phyloP scores from a whole-genome alignment of 2,888 invertebrate species.

The Ditylenchus weischeri region DNA sequence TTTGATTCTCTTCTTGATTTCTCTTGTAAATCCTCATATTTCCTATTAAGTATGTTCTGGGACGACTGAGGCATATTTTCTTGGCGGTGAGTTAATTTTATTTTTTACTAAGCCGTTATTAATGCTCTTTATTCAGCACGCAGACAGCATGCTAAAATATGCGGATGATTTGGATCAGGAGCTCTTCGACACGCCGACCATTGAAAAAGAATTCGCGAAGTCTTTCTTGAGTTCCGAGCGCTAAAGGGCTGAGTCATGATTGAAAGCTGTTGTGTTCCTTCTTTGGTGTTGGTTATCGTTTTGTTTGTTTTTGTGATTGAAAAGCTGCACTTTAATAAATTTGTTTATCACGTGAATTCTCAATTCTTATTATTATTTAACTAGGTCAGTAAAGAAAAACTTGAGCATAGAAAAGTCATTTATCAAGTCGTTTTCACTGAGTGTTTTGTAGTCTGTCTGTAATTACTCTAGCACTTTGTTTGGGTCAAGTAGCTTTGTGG shows the following conservation, averaged over 20 bases:
- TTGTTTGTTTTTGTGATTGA: too few relatives aligned
- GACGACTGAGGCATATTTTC: slow-evolving; percentile 89
- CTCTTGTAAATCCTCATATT: too few relatives aligned
- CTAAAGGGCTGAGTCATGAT: slow-evolving; percentile 22
- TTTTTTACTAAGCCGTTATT: slow-evolving; percentile 6
- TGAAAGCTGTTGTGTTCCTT: neutral
- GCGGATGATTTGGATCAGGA: slow-evolving; percentile 89
- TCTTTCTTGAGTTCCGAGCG: slow-evolving; percentile 85
- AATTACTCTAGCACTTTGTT: neutral
- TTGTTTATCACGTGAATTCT: too few relatives aligned
- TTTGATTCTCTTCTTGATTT: too few relatives aligned
- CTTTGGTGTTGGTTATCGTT: neutral
- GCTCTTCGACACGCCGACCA: slow-evolving; percentile 85
- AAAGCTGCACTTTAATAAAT: too few relatives aligned
- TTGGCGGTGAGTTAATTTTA: slow-evolving; percentile 69
- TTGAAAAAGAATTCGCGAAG: slow-evolving; percentile 92
- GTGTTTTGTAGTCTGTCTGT: neutral
- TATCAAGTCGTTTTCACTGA: too few relatives aligned
- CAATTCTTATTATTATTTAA: too few relatives aligned
- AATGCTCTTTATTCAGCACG: slow-evolving; percentile 73
- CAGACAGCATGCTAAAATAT: slow-evolving; percentile 94
- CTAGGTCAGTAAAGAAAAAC: neutral
- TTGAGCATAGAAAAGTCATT: neutral
- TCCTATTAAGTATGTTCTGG: slow-evolving; percentile 71
- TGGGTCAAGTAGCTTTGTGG: neutral